Percentiles rank a stretch among this genome's conserved stretches.
These are phyloP conservation scores for Apolygus lucorum DNA, from an alignment of 1,140 invertebrate species.

Conservation along the genomic window DNA sequence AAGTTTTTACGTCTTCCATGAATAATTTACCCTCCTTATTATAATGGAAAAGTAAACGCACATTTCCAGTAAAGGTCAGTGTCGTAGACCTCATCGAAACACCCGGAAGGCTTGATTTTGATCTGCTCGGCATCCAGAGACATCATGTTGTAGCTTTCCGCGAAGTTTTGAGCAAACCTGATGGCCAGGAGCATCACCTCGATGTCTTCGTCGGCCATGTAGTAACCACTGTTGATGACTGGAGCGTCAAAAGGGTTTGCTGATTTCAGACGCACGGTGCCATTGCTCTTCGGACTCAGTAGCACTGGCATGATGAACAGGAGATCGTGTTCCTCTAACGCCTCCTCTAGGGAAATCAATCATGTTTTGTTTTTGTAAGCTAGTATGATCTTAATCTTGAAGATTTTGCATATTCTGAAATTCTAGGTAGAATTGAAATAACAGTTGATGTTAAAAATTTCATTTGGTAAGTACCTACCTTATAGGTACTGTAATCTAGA, in stretches of 20 bases:
- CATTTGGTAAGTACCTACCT: no score
- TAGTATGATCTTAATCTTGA: no score
- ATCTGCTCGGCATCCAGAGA: constrained; percentile 35
- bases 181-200: constrained; percentile 44
- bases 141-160: constrained; percentile 49
- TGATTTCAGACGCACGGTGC: constrained; percentile 41
- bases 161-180: constrained; percentile 40
- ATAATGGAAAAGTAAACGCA: no score
- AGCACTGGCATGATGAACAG: constrained; percentile 42
- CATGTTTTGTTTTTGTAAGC: no score
- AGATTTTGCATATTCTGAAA: no score
- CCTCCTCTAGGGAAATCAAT: no score
- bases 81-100: constrained; percentile 29
- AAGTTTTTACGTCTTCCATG: no score
- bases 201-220: constrained; percentile 34
- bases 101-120: constrained; percentile 20
- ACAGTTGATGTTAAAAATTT: no score
- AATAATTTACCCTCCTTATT: no score
- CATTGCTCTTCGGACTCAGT: constrained; percentile 43
- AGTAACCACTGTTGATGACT: constrained; percentile 48
- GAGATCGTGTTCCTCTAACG: constrained; percentile 45
- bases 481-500: no score
- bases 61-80: constrained; percentile 42
- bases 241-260: constrained; percentile 49
- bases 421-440: no score